phyloP scores from a whole-genome alignment of 1,140 invertebrate genomes.

The Ostrea denselamellosa region DNA sequence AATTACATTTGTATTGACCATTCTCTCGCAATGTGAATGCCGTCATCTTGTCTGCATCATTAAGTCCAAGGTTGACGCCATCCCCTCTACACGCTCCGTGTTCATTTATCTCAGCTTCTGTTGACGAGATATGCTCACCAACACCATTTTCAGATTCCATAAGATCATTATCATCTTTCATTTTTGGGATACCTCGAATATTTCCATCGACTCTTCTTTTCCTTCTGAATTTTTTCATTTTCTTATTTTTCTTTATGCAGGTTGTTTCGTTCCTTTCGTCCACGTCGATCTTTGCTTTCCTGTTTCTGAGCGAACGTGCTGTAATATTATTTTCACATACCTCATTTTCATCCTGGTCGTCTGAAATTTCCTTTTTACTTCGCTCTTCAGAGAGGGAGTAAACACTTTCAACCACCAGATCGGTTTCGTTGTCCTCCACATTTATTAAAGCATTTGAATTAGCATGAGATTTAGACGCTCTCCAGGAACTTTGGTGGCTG shows the following conservation, averaged over 20 bases:
- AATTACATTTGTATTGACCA: conserved; percentile 40
- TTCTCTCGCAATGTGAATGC: neutral
- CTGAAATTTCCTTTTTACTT: neutral
- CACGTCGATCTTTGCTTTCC: neutral
- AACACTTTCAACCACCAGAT: conserved; percentile 8
- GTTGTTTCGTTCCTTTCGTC: neutral
- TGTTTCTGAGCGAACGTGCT: neutral
- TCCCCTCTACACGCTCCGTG: neutral
- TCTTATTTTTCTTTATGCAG: neutral
- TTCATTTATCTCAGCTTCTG: neutral
- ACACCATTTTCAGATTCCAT: neutral
- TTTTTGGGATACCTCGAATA: neutral
- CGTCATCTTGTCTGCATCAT: neutral
- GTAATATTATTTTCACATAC: conserved; percentile 33
- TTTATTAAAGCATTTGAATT: neutral
- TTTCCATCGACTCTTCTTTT: neutral
- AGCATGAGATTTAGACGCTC: neutral
- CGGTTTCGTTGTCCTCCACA: neutral
- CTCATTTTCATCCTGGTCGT: neutral
- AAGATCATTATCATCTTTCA: neutral
- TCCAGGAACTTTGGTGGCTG: neutral
- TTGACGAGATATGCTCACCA: neutral
- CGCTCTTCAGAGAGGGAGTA: neutral
- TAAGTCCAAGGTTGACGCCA: neutral
- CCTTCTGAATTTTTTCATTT: neutral